phyloP scores from a whole-genome alignment of 2,888 invertebrate species.

The Xylocampa areola region DNA sequence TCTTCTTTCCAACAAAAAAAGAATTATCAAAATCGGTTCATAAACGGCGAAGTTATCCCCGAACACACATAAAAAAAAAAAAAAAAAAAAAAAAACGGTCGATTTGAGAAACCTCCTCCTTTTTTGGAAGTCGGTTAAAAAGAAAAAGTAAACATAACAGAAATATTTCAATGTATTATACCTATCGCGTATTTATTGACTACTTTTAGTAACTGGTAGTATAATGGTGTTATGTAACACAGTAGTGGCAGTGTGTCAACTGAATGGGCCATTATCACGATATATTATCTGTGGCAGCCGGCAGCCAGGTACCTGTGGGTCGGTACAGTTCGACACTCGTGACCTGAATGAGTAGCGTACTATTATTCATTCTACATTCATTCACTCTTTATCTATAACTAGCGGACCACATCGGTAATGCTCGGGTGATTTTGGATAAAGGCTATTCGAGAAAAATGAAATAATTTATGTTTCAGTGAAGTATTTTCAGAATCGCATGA shows the following conservation, averaged over 20 bases:
- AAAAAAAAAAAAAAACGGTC: too few relatives aligned
- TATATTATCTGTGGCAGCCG: constrained; percentile 16
- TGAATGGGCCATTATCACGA: constrained; percentile 58
- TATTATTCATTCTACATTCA: constrained; percentile 47
- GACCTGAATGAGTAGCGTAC: constrained; percentile 58
- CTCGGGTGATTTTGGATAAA: neutral
- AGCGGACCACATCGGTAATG: constrained; percentile 3
- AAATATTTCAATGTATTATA: too few relatives aligned
- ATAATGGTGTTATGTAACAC: constrained; percentile 12
- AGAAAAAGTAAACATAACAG: too few relatives aligned
- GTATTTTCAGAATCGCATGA: too few relatives aligned
- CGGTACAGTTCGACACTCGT: constrained; percentile 53
- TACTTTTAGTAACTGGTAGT: constrained; percentile 1
- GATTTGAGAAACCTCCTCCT: too few relatives aligned
- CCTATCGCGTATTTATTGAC: too few relatives aligned
- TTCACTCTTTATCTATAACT: constrained; percentile 30
- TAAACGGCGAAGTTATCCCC: too few relatives aligned
- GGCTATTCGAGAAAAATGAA: constrained; percentile 3
- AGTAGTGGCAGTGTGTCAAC: constrained; percentile 32
- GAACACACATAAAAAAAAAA: too few relatives aligned
- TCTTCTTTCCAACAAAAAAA: too few relatives aligned
- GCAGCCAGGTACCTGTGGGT: constrained; percentile 16
- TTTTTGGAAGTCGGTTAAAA: too few relatives aligned
- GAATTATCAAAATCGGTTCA: too few relatives aligned
- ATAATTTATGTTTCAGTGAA: too few relatives aligned